Evolutionary conservation across 23 tunicate species (phyloP), one percentile per base, ranked within the genome.

Genomic region (Ascidia mentula): DNA sequence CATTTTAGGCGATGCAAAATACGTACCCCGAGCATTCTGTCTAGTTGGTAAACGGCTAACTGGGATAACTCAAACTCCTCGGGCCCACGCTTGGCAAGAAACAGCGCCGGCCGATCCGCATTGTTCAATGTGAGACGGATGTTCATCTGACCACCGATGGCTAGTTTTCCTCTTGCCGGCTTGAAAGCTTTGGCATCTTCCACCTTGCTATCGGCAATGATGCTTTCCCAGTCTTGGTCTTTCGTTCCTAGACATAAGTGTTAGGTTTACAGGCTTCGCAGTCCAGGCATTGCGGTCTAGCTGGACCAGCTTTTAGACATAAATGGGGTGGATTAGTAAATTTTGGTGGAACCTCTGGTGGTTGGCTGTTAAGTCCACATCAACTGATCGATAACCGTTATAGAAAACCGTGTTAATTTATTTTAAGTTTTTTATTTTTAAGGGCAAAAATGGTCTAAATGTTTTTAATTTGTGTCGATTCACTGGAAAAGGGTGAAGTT

Each of bases 91-190:
- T 93, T 93, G 35, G 98, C 98, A 15, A 84, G 72, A 46, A 93
- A 93, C 0, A 88, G 31, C 13, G 93, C 89, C 8, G 93, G 81
- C 12, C 13, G 22, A 1, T 46, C 15, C 31, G 69, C 69, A 18
- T 69, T 38, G 13, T 39, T 37, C n/a, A 59, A 74, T 22, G 79
- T 73, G 32, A 86, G 26, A 38, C 69, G 74, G 28, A 92, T 61
- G 33, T 86, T 79, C 91, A 92, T 92, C 37, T 92, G 97, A 26
- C 97, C 97, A 0, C 97, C 93, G 38, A 72, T 88, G 0, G 98
- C 90, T 77, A 84, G 79, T 60, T 93, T 85, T 3, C 98, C 98
- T 0, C 89, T 87, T 1, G 89, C 88, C 4, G 98, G 98, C 59
- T 93, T 88, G 69, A 88, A 88, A 15, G 79, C 74, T 1, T 76